A percentile compares a stretch with the other conserved stretches of the same genome.
Conservation (phyloP, 2,797 vertebrate species). For the Buphagus erythrorhynchus region DNA sequence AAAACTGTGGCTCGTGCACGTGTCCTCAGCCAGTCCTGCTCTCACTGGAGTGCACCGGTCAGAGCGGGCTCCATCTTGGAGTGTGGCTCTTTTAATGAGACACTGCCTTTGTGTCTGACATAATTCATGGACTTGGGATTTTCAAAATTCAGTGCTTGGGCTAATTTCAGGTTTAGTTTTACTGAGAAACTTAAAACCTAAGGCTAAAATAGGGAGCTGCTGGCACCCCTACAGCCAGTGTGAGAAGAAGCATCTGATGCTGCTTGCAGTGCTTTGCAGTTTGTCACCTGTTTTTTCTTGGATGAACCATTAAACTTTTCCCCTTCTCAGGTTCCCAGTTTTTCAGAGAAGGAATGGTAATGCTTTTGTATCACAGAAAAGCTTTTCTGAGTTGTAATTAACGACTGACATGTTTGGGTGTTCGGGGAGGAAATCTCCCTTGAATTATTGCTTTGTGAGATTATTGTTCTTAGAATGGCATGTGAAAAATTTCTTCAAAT, state of each 20-base stretch:
- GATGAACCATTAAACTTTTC: not conserved
- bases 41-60: not conserved
- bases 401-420: slow-evolving; percentile 20
- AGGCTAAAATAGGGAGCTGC: not conserved
- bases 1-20: not conserved
- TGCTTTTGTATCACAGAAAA: not conserved
- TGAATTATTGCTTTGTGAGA: slow-evolving; percentile 53
- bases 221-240: not conserved
- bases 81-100: slow-evolving; percentile 13
- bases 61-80: not conserved
- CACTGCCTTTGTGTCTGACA: not conserved
- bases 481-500: slow-evolving; percentile 51
- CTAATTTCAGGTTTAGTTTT: not conserved
- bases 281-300: not conserved
- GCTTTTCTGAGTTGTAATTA: slow-evolving; percentile 40
- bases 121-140: slow-evolving; percentile 6
- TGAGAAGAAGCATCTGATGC: not conserved
- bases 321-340: not conserved
- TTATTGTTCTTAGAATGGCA: slow-evolving; percentile 59
- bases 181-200: not conserved
- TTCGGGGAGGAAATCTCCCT: slow-evolving; percentile 27
- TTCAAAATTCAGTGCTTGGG: not conserved
- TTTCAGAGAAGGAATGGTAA: not conserved
- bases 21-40: not conserved
- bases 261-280: not conserved